Evolutionary conservation across 2,797 vertebrate species (phyloP), one percentile per base, ranked within the genome.

Genomic region (Hybognathus amarus): DNA sequence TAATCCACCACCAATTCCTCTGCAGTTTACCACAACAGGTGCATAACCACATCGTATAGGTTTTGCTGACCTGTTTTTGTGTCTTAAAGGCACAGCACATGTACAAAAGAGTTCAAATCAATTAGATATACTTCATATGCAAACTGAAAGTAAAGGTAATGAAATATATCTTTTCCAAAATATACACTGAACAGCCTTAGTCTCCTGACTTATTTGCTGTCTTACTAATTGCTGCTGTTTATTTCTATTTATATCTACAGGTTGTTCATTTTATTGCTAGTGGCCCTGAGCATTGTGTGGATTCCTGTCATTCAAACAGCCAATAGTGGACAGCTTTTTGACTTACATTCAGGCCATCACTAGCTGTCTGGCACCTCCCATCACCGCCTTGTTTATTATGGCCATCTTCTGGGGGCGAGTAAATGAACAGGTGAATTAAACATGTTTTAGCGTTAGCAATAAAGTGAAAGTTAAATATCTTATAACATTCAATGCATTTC

Each of bases 281-380:
- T 97, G 75, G 90, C 91, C 64, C 63, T 98, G 85, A 99, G 98
- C 87, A 95, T 98, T 79, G 77, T 98, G 83, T 99, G 98, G 98
- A 97, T 99, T 90, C 98, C 98, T 4, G 83, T 99, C 83, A 95
- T 98, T 89, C 97, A 99, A 73, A 93, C 95, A 77, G 94, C 98
- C 84, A 98, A 97, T 89, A 99, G 96, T 0, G 97, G 98, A 36
- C 95, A 96, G 88, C 95, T 99, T 40, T 99, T 99, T 73, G 96
- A 97, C 90, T n/a, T 99, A 99, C 83, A 96, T 98, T 89, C 97
- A 98, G 87, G 95, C 97, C 66, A 93, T 98, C 87, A 96, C 96
- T 89, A 98, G 98, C 91, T 99, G 95, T 86, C 91, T 99, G 71
- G 94, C 96, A 2, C 98, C 97, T 0, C 98, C 98, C 0, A 95